These are phyloP conservation scores for Psilopogon haemacephalus DNA, from an alignment of 2,113 vertebrate species.

Conservation along the genomic window DNA sequence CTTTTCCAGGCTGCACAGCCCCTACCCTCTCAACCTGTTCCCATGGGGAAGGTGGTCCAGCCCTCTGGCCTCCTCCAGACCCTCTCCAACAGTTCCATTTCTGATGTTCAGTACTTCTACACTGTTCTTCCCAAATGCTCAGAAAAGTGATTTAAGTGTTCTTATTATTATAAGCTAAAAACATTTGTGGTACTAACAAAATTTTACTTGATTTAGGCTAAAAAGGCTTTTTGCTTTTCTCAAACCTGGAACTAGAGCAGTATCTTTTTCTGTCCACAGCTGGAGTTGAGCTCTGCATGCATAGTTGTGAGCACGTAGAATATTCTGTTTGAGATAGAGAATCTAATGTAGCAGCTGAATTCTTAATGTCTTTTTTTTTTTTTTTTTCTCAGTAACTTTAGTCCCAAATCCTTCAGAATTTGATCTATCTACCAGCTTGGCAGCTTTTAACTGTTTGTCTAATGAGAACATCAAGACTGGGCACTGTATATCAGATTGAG, in stretches of 20 bases:
- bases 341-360: constrained; percentile 12
- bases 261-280: background rate
- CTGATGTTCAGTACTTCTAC: no score
- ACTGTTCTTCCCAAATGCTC: background rate
- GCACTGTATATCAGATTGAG: background rate
- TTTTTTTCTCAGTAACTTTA: background rate
- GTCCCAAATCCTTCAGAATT: background rate
- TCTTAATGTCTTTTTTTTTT: background rate
- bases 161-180: background rate
- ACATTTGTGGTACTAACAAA: background rate
- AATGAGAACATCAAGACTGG: constrained; percentile 2
- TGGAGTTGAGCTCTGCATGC: background rate
- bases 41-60: no score
- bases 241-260: background rate
- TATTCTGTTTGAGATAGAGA: constrained; percentile 27
- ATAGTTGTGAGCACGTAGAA: background rate
- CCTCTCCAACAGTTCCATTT: no score
- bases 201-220: background rate
- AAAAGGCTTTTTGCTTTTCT: background rate
- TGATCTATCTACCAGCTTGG: background rate
- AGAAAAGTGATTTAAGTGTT: background rate
- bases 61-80: no score
- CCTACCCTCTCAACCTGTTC: no score
- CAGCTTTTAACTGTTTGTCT: constrained; percentile 41
- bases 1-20: no score